Evolutionary conservation across 2,888 invertebrate genomes (phyloP).

Genomic region (Aelia acuminata): DNA sequence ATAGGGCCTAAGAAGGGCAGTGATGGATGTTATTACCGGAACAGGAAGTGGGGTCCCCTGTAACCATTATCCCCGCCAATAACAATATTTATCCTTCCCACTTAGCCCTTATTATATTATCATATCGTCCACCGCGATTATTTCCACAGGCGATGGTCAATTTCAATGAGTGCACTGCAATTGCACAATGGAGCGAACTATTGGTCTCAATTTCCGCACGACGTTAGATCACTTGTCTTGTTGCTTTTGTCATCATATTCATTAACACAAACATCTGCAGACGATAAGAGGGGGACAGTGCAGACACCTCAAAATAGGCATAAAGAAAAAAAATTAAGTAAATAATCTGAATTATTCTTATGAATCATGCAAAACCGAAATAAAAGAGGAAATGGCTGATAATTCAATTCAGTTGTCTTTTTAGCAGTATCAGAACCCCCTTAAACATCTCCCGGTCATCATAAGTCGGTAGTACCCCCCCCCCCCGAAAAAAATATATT

Average conservation of each 20-base stretch:
- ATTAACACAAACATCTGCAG: neutral
- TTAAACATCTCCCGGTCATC: too few relatives aligned
- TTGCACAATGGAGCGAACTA: neutral
- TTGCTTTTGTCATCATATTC: neutral
- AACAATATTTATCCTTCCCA: constrained; percentile 8
- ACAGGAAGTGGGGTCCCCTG: constrained; percentile 8
- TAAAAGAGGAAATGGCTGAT: too few relatives aligned
- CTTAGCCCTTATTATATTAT: constrained; percentile 35
- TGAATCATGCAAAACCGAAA: too few relatives aligned
- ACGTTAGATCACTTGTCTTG: neutral
- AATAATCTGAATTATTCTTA: too few relatives aligned
- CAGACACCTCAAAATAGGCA: too few relatives aligned
- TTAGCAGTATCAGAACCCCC: too few relatives aligned
- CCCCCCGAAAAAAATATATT: too few relatives aligned
- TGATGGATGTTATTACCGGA: constrained; percentile 35
- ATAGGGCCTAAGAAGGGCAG: constrained; percentile 8
- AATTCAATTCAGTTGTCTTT: too few relatives aligned
- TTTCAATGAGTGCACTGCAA: neutral
- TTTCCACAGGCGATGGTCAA: constrained; percentile 1
- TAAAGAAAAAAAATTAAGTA: too few relatives aligned
- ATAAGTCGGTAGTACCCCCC: too few relatives aligned
- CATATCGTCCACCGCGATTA: neutral
- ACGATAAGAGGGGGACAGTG: too few relatives aligned
- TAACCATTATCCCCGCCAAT: constrained; percentile 32
- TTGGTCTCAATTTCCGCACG: neutral